A percentile compares a stretch with the other conserved stretches of the same genome.
Conservation (phyloP, 2,888 invertebrate genomes). For the Nezara viridula region DNA sequence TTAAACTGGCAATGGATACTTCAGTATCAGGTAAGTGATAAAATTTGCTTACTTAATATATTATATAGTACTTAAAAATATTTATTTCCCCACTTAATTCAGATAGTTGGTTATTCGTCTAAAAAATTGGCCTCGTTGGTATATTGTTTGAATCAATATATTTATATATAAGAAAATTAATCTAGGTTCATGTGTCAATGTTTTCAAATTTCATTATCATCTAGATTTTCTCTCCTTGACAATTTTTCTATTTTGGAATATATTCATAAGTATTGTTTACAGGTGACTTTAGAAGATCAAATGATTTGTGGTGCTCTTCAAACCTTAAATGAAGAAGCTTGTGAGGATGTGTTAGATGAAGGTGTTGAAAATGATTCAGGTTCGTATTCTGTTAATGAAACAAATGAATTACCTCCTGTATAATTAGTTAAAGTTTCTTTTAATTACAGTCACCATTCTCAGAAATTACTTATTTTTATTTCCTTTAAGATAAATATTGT, state of each 20-base stretch:
- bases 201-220: background rate
- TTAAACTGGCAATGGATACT: background rate
- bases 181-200: background rate
- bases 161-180: background rate
- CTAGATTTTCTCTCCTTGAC: background rate
- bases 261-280: conserved; percentile 65
- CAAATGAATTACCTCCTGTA: conserved; percentile 1
- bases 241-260: background rate
- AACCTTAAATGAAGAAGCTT: conserved; percentile 92
- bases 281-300: conserved; percentile 95
- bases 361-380: conserved; percentile 60
- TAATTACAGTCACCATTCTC: background rate
- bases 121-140: background rate
- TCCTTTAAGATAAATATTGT: background rate
- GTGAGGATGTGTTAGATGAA: conserved; percentile 88
- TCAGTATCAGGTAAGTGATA: conserved; percentile 20
- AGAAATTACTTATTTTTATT: background rate
- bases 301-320: conserved; percentile 95
- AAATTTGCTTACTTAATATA: background rate
- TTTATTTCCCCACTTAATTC: background rate
- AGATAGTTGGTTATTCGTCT: background rate
- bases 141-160: too few relatives aligned
- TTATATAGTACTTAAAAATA: background rate
- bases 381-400: conserved; percentile 57
- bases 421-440: background rate